These are phyloP conservation scores for Ganaspis sp. DNA, from an alignment of 1,140 invertebrate species.

Conservation along the genomic window DNA sequence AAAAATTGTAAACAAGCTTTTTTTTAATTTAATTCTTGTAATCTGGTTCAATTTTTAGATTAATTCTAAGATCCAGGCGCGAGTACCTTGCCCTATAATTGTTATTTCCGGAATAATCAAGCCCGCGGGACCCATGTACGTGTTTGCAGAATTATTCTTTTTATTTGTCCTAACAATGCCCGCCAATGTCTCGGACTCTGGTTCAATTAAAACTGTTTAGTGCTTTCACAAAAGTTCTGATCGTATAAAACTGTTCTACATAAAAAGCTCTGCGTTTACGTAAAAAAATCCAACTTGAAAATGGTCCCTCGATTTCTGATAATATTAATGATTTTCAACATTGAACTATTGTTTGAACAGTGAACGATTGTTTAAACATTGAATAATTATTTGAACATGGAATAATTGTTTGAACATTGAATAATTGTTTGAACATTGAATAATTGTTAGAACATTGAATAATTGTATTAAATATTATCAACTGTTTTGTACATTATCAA, in stretches of 20 bases:
- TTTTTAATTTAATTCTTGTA: background rate
- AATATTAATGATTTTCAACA: background rate
- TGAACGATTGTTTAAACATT: too few relatives aligned
- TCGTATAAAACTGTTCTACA: background rate
- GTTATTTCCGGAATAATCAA: slow-evolving; percentile 30
- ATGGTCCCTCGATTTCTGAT: background rate
- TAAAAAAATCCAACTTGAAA: background rate
- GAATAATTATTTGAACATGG: too few relatives aligned
- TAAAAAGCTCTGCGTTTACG: background rate
- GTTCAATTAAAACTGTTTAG: slow-evolving; percentile 23
- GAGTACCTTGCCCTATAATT: slow-evolving; percentile 2
- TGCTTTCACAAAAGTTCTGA: background rate
- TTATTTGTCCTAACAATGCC: background rate
- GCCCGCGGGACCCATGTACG: slow-evolving; percentile 13
- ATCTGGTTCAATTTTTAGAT: slow-evolving; percentile 19
- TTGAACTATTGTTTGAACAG: too few relatives aligned
- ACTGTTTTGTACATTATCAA: too few relatives aligned
- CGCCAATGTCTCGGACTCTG: slow-evolving; percentile 1
- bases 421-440: too few relatives aligned
- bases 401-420: too few relatives aligned
- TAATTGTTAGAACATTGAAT: too few relatives aligned
- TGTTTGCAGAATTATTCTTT: slow-evolving; percentile 13
- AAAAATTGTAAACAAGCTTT: too few relatives aligned
- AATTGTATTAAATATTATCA: too few relatives aligned
- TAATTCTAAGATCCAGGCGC: slow-evolving; percentile 16